Conservation (phyloP, 2,113 vertebrate genomes). For the Amblyopsis rosae region DNA sequence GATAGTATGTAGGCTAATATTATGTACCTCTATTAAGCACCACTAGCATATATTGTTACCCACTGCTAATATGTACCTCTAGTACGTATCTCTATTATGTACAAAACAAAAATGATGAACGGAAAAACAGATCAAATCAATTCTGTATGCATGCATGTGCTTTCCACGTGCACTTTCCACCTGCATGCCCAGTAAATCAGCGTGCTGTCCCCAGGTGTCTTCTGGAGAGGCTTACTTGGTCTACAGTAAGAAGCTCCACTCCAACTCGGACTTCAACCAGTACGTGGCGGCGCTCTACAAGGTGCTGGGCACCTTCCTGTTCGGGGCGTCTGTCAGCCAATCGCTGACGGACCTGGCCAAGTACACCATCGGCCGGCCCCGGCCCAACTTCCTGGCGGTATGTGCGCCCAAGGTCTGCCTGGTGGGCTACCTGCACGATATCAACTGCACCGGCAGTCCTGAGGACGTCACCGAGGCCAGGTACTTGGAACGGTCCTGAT, state of each 20-base stretch:
- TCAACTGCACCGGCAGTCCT: slow-evolving; percentile 82
- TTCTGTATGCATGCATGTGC: background rate
- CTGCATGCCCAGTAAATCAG: background rate
- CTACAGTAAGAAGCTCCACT: slow-evolving; percentile 86
- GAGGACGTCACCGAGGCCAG: slow-evolving; percentile 86
- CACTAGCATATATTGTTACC: no score
- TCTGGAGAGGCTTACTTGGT: slow-evolving; percentile 89
- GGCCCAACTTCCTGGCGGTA: slow-evolving; percentile 90
- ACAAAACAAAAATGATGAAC: no score
- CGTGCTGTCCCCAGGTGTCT: slow-evolving; percentile 75
- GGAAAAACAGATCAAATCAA: no score
- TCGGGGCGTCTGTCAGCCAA: slow-evolving; percentile 83
- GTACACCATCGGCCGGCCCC: slow-evolving; percentile 88
- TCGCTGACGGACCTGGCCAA: slow-evolving; percentile 94
- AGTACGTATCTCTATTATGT: no score
- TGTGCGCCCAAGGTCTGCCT: slow-evolving; percentile 84
- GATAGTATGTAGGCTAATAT: no score
- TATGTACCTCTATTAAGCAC: no score
- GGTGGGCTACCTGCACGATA: slow-evolving; percentile 74
- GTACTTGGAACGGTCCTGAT: slow-evolving; percentile 60
- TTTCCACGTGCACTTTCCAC: background rate
- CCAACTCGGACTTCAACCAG: slow-evolving; percentile 88
- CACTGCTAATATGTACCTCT: no score
- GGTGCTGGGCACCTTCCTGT: slow-evolving; percentile 87
- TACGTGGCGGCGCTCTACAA: slow-evolving; percentile 90